phyloP scores from a whole-genome alignment of 92 coral and sea anemone genomes.

The Anthopleura xanthogrammica region DNA sequence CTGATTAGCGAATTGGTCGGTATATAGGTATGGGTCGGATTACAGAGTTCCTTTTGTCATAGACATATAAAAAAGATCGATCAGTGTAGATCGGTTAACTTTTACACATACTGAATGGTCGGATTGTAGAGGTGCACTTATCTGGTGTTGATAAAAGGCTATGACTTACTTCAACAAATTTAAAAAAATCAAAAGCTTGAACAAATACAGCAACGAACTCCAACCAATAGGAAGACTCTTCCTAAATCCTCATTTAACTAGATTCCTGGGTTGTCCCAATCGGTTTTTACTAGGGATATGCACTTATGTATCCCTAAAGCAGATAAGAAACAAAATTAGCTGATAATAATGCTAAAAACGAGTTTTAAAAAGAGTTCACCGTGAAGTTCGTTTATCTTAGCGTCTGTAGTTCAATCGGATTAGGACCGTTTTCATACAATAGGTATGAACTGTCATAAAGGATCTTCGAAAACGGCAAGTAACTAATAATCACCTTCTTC shows the following conservation, averaged over 20 bases:
- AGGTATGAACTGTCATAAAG: constrained; percentile 4
- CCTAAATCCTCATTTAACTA: constrained; percentile 16
- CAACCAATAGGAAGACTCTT: constrained; percentile 15
- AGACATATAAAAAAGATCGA: too few relatives aligned
- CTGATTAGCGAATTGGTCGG: too few relatives aligned
- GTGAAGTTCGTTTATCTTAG: neutral
- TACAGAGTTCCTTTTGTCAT: too few relatives aligned
- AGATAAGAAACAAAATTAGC: neutral
- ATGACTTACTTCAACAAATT: neutral
- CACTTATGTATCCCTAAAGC: neutral
- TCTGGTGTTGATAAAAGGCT: neutral
- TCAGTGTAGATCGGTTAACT: too few relatives aligned
- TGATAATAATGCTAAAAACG: neutral
- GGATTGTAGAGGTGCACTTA: neutral
- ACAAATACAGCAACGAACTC: constrained; percentile 4
- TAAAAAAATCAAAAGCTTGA: constrained; percentile 16
- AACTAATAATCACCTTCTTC: constrained; percentile 1
- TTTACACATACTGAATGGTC: neutral
- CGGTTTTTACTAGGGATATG: neutral
- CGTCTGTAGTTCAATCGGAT: neutral
- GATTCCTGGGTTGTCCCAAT: constrained; percentile 7
- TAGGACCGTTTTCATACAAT: constrained; percentile 4
- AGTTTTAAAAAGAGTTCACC: neutral
- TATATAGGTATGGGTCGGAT: too few relatives aligned
- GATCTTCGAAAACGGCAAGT: constrained; percentile 24